A percentile compares a stretch with the other conserved stretches of the same genome.
phyloP scores from a whole-genome alignment of 2,888 invertebrate species.

The Pheosia tremula region DNA sequence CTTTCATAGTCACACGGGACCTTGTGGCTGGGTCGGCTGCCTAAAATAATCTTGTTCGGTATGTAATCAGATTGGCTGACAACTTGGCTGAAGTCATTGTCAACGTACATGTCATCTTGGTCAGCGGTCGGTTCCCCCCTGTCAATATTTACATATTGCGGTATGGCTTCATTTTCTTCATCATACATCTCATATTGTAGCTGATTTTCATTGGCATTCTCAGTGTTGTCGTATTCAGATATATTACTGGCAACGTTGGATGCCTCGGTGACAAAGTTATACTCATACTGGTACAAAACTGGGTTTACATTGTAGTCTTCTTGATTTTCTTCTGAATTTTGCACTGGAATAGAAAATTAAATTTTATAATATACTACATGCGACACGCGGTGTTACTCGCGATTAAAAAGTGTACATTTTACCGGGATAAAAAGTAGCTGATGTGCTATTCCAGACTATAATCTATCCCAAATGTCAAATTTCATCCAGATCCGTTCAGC shows the following conservation, averaged over 20 bases:
- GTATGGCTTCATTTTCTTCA: too few relatives aligned
- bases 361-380: too few relatives aligned
- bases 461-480: too few relatives aligned
- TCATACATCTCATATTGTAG: too few relatives aligned
- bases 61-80: slow-evolving; percentile 9
- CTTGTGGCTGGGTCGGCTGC: slow-evolving; percentile 36
- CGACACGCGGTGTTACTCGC: too few relatives aligned
- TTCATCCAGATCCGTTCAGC: too few relatives aligned
- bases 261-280: background rate
- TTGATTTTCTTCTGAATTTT: background rate
- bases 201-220: too few relatives aligned
- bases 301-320: slow-evolving; percentile 1
- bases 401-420: too few relatives aligned
- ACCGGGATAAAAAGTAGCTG: too few relatives aligned
- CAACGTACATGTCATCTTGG: background rate
- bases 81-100: background rate
- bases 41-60: slow-evolving; percentile 43
- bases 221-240: background rate
- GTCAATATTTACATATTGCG: background rate
- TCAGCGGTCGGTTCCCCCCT: background rate
- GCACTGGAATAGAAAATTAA: background rate
- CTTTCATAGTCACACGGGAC: slow-evolving; percentile 6
- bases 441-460: too few relatives aligned
- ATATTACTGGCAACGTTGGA: background rate
- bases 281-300: slow-evolving; percentile 17